Conservation (phyloP, 2,797 vertebrate species). For the Oreortyx pictus region DNA sequence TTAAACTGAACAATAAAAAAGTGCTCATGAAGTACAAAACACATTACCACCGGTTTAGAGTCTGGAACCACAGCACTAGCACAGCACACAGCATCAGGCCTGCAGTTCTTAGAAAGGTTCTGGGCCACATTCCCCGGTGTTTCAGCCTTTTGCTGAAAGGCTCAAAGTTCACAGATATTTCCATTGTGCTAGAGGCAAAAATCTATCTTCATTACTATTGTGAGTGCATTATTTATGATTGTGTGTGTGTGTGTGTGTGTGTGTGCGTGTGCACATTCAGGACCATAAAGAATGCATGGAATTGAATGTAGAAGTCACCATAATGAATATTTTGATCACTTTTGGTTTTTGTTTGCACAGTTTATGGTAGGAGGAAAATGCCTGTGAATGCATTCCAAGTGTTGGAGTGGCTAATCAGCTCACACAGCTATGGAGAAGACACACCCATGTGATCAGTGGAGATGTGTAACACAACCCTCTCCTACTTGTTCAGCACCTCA, state of each 20-base stretch:
- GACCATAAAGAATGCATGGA: neutral
- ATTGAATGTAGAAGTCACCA: neutral
- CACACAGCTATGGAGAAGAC: neutral
- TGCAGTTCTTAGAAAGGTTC: neutral
- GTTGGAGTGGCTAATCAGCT: neutral
- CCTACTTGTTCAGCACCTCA: slow-evolving; percentile 47
- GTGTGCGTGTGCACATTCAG: fast-evolving
- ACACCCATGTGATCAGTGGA: neutral
- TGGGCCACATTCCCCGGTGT: fast-evolving
- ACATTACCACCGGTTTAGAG: neutral
- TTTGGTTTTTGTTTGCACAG: neutral
- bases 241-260: no score
- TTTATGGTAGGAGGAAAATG: neutral
- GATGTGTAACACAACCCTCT: neutral
- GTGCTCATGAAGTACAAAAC: neutral
- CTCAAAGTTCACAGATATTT: neutral
- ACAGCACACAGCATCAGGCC: neutral
- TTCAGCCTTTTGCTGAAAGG: neutral
- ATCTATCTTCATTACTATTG: neutral
- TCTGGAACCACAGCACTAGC: neutral
- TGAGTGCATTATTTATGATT: neutral
- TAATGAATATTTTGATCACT: neutral
- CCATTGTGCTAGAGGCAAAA: neutral
- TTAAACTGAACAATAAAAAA: neutral
- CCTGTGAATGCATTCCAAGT: neutral